Evolutionary conservation across 2,113 vertebrate genomes (phyloP).

Genomic region (Cheilinus undulatus): DNA sequence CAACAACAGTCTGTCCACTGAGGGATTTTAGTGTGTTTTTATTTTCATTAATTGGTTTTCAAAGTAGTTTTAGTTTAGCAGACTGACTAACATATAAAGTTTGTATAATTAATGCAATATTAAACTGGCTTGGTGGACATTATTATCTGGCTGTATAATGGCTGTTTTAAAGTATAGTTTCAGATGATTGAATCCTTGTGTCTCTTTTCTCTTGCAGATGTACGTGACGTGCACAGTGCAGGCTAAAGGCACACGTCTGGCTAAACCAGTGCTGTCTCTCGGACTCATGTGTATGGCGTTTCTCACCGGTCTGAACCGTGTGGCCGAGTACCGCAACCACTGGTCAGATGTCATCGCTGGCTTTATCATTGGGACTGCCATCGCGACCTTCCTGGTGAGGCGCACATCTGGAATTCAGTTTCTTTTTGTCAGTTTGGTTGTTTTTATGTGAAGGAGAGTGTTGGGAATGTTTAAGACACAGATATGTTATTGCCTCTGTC

Average conservation of each 20-base stretch:
- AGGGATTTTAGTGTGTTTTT: neutral
- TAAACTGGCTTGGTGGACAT: neutral
- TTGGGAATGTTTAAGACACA: neutral
- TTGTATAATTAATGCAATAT: neutral
- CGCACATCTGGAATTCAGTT: neutral
- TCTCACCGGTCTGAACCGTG: constrained; percentile 96
- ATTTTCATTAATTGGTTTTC: neutral
- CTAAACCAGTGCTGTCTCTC: constrained; percentile 94
- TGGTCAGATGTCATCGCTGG: constrained; percentile 99
- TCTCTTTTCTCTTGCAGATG: constrained; percentile 86
- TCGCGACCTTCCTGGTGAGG: constrained; percentile 97
- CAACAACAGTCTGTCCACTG: no score
- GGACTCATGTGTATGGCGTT: constrained; percentile 96
- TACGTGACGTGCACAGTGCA: constrained; percentile 96
- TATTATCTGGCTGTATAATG: no score
- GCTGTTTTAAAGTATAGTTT: no score
- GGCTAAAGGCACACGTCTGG: constrained; percentile 95
- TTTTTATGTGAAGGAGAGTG: neutral
- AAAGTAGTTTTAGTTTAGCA: no score
- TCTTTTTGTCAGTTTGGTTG: neutral
- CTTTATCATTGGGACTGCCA: constrained; percentile 93
- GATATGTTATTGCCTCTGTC: neutral
- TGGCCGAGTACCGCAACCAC: constrained; percentile 98
- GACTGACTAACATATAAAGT: no score
- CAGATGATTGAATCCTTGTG: neutral